Conservation (phyloP, 2,797 vertebrate species). For the Poecilia wingei region DNA sequence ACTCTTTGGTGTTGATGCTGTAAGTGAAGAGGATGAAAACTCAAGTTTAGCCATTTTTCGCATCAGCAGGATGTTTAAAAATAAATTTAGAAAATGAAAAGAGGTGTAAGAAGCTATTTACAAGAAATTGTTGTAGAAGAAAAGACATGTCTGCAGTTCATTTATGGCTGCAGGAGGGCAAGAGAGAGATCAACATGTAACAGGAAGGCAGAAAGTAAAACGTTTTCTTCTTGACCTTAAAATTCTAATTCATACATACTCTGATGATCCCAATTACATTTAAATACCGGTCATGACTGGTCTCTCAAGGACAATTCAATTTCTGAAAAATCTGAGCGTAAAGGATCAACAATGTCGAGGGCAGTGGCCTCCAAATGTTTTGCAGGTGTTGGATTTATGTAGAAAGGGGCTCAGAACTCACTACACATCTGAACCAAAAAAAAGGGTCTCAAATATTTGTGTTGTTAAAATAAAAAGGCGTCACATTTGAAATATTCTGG, state of each 20-base stretch:
- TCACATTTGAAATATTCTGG: neutral
- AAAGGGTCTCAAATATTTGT: neutral
- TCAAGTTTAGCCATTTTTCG: neutral
- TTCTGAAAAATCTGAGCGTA: too few relatives aligned
- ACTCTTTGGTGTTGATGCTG: neutral
- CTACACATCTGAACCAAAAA: neutral
- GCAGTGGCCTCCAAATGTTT: too few relatives aligned
- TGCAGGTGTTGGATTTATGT: neutral
- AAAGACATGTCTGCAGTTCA: neutral
- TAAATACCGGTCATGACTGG: too few relatives aligned
- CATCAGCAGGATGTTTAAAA: too few relatives aligned
- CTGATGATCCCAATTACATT: too few relatives aligned
- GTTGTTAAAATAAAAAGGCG: neutral
- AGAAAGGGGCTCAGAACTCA: neutral
- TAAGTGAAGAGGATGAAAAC: neutral
- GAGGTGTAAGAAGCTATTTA: neutral
- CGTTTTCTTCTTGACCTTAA: neutral
- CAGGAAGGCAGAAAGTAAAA: neutral
- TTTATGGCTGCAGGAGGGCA: neutral
- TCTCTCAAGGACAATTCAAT: neutral
- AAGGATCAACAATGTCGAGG: neutral
- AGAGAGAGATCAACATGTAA: neutral
- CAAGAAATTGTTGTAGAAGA: neutral
- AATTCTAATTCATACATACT: too few relatives aligned
- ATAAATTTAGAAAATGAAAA: neutral